Conservation (phyloP, 2,888 invertebrate species). For the Dermolepida albohirtum region DNA sequence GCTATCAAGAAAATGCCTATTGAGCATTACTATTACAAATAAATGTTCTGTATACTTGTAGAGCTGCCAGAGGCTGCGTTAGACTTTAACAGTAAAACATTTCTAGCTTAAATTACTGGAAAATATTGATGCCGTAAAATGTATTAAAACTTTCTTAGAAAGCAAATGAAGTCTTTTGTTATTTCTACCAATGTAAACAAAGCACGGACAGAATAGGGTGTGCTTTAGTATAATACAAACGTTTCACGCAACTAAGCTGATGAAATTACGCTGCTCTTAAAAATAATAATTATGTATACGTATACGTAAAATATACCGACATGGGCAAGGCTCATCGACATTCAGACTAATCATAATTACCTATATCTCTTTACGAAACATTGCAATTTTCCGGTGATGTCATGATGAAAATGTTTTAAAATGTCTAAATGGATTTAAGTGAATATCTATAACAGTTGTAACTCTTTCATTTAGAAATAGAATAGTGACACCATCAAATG, state of each 20-base stretch:
- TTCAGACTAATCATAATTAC: slow-evolving; percentile 26
- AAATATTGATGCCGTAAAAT: neutral
- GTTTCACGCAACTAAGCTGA: neutral
- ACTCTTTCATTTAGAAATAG: slow-evolving; percentile 29
- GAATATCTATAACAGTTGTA: neutral
- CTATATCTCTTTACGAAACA: slow-evolving; percentile 1
- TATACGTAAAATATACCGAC: slow-evolving; percentile 8
- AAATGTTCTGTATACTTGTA: no score
- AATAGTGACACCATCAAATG: slow-evolving; percentile 34
- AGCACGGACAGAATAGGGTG: no score
- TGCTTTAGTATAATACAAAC: no score
- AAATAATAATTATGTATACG: slow-evolving; percentile 3
- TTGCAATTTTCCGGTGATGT: slow-evolving; percentile 29
- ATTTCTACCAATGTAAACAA: no score
- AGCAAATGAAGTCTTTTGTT: no score
- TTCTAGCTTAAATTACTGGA: neutral
- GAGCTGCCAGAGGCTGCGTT: no score
- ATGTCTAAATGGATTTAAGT: slow-evolving; percentile 11
- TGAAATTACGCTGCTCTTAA: slow-evolving; percentile 4
- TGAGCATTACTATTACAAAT: no score
- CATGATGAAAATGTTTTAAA: slow-evolving; percentile 30
- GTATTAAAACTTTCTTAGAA: no score
- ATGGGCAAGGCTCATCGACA: slow-evolving; percentile 31
- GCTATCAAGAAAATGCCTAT: no score
- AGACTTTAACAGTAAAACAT: no score